Percentiles rank a stretch among this genome's conserved stretches.
Evolutionary conservation across 2,888 invertebrate genomes (phyloP).

Genomic region (Trachelus stipa): DNA sequence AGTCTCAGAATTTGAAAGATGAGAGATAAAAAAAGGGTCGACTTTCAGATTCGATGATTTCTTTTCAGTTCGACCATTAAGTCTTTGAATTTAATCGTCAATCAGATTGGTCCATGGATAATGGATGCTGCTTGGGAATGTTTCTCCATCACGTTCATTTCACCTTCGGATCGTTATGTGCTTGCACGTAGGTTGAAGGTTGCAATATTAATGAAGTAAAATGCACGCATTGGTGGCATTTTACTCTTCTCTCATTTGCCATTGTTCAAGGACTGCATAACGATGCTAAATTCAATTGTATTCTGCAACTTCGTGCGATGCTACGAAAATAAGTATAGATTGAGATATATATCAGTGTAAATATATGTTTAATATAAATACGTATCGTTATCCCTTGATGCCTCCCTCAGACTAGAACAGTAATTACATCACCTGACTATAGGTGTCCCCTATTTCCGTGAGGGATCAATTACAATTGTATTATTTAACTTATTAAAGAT

Average conservation of each 20-base stretch:
- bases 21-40: not conserved
- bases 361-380: not conserved
- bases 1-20: not conserved
- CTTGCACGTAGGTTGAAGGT: not conserved
- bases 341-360: not conserved
- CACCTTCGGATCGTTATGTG: not conserved
- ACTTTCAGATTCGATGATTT: not conserved
- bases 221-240: not conserved
- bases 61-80: not conserved
- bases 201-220: not conserved
- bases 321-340: not conserved
- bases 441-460: not conserved
- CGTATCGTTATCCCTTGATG: not conserved
- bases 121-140: not conserved
- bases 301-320: not conserved
- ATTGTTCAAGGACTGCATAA: not conserved
- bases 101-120: not conserved
- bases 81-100: not conserved
- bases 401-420: not conserved
- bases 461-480: not conserved
- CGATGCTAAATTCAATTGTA: not conserved
- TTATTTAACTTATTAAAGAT: not conserved
- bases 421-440: not conserved
- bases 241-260: not conserved
- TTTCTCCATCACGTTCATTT: not conserved